Evolutionary conservation across 2,888 invertebrate genomes (phyloP), one percentile per base, ranked within the genome.

Genomic region (Fragum sueziense): DNA sequence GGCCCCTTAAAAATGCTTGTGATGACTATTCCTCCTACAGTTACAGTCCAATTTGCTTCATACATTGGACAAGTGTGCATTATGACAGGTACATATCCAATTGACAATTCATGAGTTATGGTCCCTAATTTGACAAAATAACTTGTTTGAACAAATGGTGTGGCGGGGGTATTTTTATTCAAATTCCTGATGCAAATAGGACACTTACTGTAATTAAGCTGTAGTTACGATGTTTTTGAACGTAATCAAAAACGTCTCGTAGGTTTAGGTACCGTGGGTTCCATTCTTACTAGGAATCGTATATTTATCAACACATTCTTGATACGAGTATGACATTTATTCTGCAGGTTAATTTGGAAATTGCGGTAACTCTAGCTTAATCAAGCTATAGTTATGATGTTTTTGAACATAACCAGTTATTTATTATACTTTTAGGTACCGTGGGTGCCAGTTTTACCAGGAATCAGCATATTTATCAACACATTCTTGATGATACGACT

Each of bases 401-500:
- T 9, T 17, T 41, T n/a, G n/a, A n/a, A n/a, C n/a, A n/a, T n/a
- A n/a, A n/a, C n/a, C n/a, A n/a, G n/a, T n/a, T 52, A 22, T 59
- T 22, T 59, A n/a, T 20, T 34, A 6, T n/a, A 0, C 3, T 65
- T 87, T 20, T 87, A 97, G 96, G 97, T 97, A 6, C 97, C 97
- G 0, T 93, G 96, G 22, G 96, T 97, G 0, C 98, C 98, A 1
- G 93, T 97, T 76, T 92, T 97, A 70, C 97, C 97, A 0, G 96
- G 96, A 51, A 89, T 97, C 61, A 97, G 97, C 90, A 96, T 97
- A 82, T 95, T 97, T 86, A 94, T 96, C 59, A 98, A 98, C 91
- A 95, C 97, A 74, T 97, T 97, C 91, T 94, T 98, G 29, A 97
- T 98, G 97, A 94, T 97, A 74, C 95, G 97, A 93, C 94, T 98